phyloP scores from a whole-genome alignment of 2,113 vertebrate genomes.

The Alces alces region DNA sequence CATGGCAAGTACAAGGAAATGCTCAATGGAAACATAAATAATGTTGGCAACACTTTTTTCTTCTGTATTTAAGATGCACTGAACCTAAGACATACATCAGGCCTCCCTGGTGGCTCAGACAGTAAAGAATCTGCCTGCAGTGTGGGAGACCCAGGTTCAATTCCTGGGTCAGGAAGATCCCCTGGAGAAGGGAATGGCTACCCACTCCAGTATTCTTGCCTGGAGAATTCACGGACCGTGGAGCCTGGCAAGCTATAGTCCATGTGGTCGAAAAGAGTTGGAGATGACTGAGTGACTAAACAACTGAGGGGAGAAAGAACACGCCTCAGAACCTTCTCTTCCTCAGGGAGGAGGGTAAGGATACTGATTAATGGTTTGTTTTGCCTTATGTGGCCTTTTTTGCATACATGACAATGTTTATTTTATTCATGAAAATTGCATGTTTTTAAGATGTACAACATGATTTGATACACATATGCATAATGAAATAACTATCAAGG shows the following conservation, averaged over 20 bases:
- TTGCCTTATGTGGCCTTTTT: background rate
- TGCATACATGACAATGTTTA: background rate
- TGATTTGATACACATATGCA: background rate
- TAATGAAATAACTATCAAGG: background rate
- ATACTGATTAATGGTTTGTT: background rate
- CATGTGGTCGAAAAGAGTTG: background rate
- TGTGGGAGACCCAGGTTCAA: background rate
- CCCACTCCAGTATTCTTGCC: background rate
- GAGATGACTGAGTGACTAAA: background rate
- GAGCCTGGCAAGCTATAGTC: background rate
- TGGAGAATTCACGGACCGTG: background rate
- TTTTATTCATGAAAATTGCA: background rate
- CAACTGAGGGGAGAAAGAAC: background rate
- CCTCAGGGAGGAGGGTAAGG: background rate
- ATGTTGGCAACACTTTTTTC: background rate
- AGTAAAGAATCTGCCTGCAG: background rate
- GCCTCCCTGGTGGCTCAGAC: background rate
- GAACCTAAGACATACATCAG: background rate
- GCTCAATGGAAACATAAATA: background rate
- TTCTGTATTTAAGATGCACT: background rate
- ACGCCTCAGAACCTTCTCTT: background rate
- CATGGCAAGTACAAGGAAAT: background rate
- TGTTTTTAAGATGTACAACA: background rate
- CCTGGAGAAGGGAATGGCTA: background rate
- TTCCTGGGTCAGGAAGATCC: background rate